A percentile compares a stretch with the other conserved stretches of the same genome.
Evolutionary conservation across 2,797 vertebrate species (phyloP).

Genomic region (Lepus oiostolus): DNA sequence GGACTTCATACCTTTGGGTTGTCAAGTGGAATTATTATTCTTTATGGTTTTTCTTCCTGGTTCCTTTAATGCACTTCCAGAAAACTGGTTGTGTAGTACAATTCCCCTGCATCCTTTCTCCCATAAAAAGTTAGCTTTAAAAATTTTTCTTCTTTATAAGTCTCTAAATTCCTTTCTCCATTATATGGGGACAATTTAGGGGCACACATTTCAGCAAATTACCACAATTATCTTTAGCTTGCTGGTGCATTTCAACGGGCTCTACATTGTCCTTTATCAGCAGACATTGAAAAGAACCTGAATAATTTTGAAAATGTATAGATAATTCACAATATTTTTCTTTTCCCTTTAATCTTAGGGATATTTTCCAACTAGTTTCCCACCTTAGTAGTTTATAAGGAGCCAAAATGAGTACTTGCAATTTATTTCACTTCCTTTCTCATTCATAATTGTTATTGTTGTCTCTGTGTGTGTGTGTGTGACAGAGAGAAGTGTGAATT

Average conservation of each 20-base stretch:
- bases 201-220: constrained; percentile 57
- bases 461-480: background rate
- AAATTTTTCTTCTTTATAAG: constrained; percentile 44
- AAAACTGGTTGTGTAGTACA: constrained; percentile 53
- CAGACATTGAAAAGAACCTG: constrained; percentile 26
- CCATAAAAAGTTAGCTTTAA: constrained; percentile 65
- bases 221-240: constrained; percentile 60
- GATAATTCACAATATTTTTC: constrained; percentile 11
- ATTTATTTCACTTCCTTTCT: constrained; percentile 61
- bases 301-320: constrained; percentile 59
- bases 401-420: constrained; percentile 10
- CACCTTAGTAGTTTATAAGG: constrained; percentile 50
- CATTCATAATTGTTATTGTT: constrained; percentile 18
- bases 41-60: constrained; percentile 52
- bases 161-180: constrained; percentile 50
- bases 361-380: background rate
- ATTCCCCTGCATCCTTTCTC: constrained; percentile 22
- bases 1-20: constrained; percentile 46
- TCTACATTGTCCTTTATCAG: background rate
- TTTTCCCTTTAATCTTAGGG: constrained; percentile 1
- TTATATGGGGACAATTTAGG: constrained; percentile 3
- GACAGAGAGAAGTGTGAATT: constrained; percentile 13
- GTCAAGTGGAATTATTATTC: constrained; percentile 57
- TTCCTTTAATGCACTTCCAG: constrained; percentile 42
- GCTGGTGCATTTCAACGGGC: constrained; percentile 48